Base-by-base conservation (phyloP, 2,888 invertebrate genomes). In the Drosophila incognita region DNA sequence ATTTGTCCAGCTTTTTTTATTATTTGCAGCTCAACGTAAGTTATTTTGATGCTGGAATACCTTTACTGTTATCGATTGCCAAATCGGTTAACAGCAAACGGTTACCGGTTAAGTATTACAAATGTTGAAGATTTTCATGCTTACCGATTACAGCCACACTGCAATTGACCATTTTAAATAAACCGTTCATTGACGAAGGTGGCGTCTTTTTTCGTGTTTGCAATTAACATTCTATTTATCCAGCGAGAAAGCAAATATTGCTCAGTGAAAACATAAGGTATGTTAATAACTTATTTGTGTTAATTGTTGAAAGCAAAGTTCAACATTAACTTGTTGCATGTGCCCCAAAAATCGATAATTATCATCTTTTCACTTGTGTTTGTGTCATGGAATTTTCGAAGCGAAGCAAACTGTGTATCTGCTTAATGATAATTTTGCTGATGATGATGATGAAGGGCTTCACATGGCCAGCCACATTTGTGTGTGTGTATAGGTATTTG, bases 121-220 rank as follows among this genome's bases (percentile, higher is more conserved):
- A 53, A 21, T 5, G 2, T 42, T 0, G 6, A 21, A 31, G n/a
- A 57, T 64, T 61, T 75, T 70, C 2, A 0, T 18, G 15, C 13
- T n/a, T 29, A 8, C 11, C 4, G 0, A 4, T 13, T 52, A 61
- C 76, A 72, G 78, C 40, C 71, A 78, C 81, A 68, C 58, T 76
- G 35, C 0, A 15, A 4, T 10, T 27, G 59, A 49, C 81, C 78
- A 83, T 82, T 87, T 72, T 76, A 83, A 83, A 85, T 85, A 77
- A 83, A 87, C 82, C 83, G 83, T 83, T 85, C 86, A 74, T 85
- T 85, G 57, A 29, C 48, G 54, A 69, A 79, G 79, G 81, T 76
- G 56, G 78, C 78, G 78, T 78, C 78, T 62, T 29, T 76, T 79
- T 68, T 49, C 27, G 24, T 66, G 60, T 51, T 51, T 40, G 31